phyloP scores from a whole-genome alignment of 2,888 invertebrate species.

The Siphonodentalium dalli region DNA sequence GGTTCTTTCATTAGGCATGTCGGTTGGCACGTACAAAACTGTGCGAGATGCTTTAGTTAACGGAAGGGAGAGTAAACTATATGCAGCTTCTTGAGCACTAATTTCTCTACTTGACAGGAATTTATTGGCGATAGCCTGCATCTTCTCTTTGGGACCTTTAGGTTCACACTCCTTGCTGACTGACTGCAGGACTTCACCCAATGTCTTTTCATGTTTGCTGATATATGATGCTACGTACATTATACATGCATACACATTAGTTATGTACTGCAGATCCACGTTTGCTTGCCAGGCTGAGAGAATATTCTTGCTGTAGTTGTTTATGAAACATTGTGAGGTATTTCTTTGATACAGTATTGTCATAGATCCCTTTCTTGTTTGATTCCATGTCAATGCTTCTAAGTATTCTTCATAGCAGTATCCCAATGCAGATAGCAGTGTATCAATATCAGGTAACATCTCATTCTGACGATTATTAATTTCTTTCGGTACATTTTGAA shows the following conservation, averaged over 20 bases:
- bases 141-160: slow-evolving; percentile 11
- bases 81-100: slow-evolving; percentile 36
- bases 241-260: slow-evolving; percentile 17
- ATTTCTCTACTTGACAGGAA: slow-evolving; percentile 34
- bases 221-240: slow-evolving; percentile 13
- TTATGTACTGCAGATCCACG: slow-evolving; percentile 11
- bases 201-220: slow-evolving; percentile 23
- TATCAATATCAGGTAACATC: too few relatives aligned
- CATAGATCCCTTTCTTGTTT: too few relatives aligned
- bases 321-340: too few relatives aligned
- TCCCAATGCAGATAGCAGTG: too few relatives aligned
- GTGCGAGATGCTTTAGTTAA: slow-evolving; percentile 18
- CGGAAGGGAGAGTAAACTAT: slow-evolving; percentile 27
- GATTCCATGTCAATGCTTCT: too few relatives aligned
- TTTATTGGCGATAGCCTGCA: slow-evolving; percentile 14
- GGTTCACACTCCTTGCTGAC: slow-evolving; percentile 14
- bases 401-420: too few relatives aligned
- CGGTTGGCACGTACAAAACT: slow-evolving; percentile 29
- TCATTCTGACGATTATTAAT: too few relatives aligned
- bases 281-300: slow-evolving; percentile 24
- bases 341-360: too few relatives aligned
- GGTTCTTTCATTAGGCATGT: slow-evolving; percentile 33
- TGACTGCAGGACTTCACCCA: slow-evolving; percentile 21
- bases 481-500: too few relatives aligned
- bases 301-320: too few relatives aligned